These are phyloP conservation scores for Cryptoleucopteryx plumbea DNA, from an alignment of 2,113 vertebrate genomes.

Conservation along the genomic window DNA sequence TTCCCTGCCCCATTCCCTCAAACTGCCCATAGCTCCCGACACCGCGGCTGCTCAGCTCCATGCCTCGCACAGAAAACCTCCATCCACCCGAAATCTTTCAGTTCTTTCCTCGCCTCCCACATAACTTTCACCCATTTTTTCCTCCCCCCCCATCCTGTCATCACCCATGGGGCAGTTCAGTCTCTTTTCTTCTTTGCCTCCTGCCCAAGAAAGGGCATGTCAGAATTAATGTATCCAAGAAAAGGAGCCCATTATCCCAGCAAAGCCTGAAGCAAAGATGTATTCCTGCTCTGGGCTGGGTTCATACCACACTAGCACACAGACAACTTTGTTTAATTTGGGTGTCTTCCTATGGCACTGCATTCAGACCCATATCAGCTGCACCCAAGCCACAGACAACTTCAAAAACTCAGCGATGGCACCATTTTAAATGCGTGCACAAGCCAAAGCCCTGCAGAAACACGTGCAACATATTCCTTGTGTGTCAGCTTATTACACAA, in stretches of 20 bases:
- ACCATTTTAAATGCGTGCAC: neutral
- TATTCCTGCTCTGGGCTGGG: neutral
- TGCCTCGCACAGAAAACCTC: neutral
- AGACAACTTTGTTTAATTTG: neutral
- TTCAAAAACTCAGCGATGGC: neutral
- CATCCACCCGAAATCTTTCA: neutral
- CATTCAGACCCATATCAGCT: neutral
- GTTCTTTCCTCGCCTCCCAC: neutral
- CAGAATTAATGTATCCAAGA: neutral
- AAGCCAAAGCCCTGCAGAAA: neutral
- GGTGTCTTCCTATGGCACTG: neutral
- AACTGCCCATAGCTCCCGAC: neutral
- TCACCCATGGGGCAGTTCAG: neutral
- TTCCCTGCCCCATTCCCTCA: neutral
- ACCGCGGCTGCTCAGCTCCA: neutral
- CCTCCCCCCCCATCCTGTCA: fast-evolving
- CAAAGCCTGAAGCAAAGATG: neutral
- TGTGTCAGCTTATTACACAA: neutral
- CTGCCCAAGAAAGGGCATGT: neutral
- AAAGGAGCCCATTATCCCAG: neutral
- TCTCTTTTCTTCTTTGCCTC: neutral
- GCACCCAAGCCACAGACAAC: neutral
- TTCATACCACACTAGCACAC: neutral
- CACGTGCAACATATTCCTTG: neutral
- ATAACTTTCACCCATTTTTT: neutral